Base-by-base conservation (phyloP, 2,797 vertebrate genomes). In the Sylvia borin region DNA sequence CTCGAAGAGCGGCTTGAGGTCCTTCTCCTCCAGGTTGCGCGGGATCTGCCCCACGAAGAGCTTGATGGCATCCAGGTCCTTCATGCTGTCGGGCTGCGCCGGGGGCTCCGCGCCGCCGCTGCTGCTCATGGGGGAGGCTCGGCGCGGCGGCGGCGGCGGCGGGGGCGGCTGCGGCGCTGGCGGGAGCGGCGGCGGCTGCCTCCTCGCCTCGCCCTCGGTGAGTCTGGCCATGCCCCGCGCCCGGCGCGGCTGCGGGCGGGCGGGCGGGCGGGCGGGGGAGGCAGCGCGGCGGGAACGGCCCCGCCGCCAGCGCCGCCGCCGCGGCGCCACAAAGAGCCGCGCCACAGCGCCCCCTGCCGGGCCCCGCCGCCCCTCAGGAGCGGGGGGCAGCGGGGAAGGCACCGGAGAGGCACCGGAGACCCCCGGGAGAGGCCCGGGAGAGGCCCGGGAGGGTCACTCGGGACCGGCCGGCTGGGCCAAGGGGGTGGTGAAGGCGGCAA, bases 21-120 rank as follows among this genome's bases (percentile, higher is more conserved):
- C 99, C 96, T 98, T 99, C 97, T 99, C 99, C 97, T 99, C 99
- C 98, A 99, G 98, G 98, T 99, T 99, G 96, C 99, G 98, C 96
- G 99, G 99, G 97, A 99, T 99, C 98, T 99, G 99, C 97, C 99
- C 99, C 98, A 99, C 99, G 98, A 99, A 99, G 94, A 99, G 99
- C 98, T 99, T 99, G 98, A 99, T 99, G 98, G 99, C 99, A 98
- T 99, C 99, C 98, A 99, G 99, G 98, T 99, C 99, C 98, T 99
- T 99, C 99, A 99, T 95, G 97, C 98, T 99, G 98, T 99, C 99
- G 98, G 98, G 98, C 98, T 98, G 99, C 85, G 98, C 98, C 98
- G 99, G 98, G 98, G 98, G 98, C 98, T 98, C 98, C 87, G 97
- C 96, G 92, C 87, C 92, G 95, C 92, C 94, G 95, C 85, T 96